Evolutionary conservation across 2,113 vertebrate genomes (phyloP).

Genomic region (Psophia crepitans): DNA sequence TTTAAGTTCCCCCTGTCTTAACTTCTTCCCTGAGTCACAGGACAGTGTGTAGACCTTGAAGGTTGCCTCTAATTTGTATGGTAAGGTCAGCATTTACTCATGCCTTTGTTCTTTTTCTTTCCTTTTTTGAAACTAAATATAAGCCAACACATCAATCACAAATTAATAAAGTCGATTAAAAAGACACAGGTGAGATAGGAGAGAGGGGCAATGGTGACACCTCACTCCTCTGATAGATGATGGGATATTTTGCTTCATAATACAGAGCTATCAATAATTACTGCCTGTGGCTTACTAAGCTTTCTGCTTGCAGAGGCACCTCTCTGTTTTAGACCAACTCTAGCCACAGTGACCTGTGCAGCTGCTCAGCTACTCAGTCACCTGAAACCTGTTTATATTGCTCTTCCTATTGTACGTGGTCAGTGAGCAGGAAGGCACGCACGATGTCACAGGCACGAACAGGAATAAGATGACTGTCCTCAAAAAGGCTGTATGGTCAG

Average conservation of each 20-base stretch:
- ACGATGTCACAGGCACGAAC: background rate
- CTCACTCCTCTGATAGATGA: background rate
- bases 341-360: background rate
- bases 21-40: background rate
- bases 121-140: background rate
- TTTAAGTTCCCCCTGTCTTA: background rate
- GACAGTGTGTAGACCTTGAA: background rate
- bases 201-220: background rate
- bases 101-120: background rate
- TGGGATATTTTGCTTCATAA: background rate
- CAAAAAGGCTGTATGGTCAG: background rate
- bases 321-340: background rate
- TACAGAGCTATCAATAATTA: background rate
- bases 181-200: background rate
- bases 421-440: background rate
- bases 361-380: background rate
- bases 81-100: background rate
- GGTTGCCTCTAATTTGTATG: background rate
- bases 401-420: rapidly evolving
- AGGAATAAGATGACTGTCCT: background rate
- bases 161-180: background rate
- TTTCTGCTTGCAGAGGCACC: background rate
- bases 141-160: background rate
- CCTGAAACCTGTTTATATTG: background rate
- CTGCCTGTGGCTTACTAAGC: background rate